Evolutionary conservation across 2,797 vertebrate species (phyloP), one percentile per base, ranked within the genome.

Genomic region (Pangasius djambal): DNA sequence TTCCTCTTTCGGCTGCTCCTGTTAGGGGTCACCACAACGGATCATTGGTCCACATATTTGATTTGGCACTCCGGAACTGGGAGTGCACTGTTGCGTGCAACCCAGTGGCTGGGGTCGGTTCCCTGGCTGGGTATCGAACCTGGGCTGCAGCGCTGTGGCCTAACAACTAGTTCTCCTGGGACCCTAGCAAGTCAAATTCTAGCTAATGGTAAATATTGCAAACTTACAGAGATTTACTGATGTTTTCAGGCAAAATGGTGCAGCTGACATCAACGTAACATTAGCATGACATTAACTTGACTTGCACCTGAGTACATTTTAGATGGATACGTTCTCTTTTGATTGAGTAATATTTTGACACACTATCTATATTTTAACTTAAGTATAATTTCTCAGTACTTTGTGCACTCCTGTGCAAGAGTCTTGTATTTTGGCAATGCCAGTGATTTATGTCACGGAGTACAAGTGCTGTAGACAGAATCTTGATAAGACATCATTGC

Each of bases 401-500:
- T 65, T 48, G 1, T 48, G 15, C 25, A 50, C 40, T 28, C 5
- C 22, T 9, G 59, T 81, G 37, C 34, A 82, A 70, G 6, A 40
- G 74, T 82, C 18, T 16, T 55, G 31, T 69, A 82, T 22, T 55
- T 37, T 69, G 16, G 22, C 40, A 83, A 6, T 28, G 50, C 13
- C 52, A 72, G 12, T 40, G 48, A 40, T 22, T 79, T 78, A 82
- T 88, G 65, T 34, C 44, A 40, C 31, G 65, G 69, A 28, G 75
- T 82, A 65, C 61, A 57, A 69, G 75, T 74, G 50, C 59, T 72
- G 52, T 85, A 57, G 86, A 91, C 57, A 72, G 89, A 69, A 48
- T 57, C 84, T 81, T 88, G 88, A 91, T 90, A 75, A 77, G 63
- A 61, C 87, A 86, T 87, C 82, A 89, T 87, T 83, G 48, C 20